Percentiles rank a stretch among this genome's conserved stretches.
Evolutionary conservation across 2,797 vertebrate species (phyloP).

Genomic region (Gallinago nigripennis): DNA sequence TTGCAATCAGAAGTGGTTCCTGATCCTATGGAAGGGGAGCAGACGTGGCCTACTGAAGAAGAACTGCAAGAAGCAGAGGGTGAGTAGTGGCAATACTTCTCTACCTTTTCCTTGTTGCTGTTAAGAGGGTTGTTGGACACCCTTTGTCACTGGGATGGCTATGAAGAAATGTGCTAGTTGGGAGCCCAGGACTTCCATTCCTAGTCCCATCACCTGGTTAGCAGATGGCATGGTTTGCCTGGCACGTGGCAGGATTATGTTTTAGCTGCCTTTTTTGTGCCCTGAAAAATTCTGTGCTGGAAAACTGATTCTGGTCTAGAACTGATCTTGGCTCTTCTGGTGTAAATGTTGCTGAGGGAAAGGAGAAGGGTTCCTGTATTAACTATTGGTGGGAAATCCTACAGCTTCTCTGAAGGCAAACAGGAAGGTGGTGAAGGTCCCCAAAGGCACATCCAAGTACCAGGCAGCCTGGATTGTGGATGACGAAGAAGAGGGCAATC

Average conservation of each 20-base stretch:
- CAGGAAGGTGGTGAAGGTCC: constrained; percentile 84
- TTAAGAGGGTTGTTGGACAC: not conserved
- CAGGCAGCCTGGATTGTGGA: constrained; percentile 94
- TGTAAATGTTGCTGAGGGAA: not conserved
- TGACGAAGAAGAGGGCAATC: constrained; percentile 74
- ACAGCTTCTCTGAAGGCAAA: constrained; percentile 81
- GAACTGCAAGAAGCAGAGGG: constrained; percentile 92
- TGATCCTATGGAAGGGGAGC: constrained; percentile 97
- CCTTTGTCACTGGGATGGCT: not conserved
- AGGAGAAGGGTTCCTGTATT: not conserved
- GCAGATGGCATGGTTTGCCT: not conserved
- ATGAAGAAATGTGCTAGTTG: not conserved
- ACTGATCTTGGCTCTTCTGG: not conserved
- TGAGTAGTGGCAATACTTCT: constrained; percentile 44
- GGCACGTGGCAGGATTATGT: not conserved
- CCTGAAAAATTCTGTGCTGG: not conserved
- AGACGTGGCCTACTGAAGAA: constrained; percentile 95
- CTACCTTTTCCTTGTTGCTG: not conserved
- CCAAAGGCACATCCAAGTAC: constrained; percentile 94
- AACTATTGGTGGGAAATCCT: not conserved
- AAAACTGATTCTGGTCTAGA: not conserved
- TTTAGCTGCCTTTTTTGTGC: not conserved
- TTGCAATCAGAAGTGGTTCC: constrained; percentile 89
- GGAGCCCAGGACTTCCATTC: not conserved
- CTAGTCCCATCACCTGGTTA: not conserved